Base-by-base conservation (phyloP, 2,797 vertebrate genomes). In the Knipowitschia caucasica region DNA sequence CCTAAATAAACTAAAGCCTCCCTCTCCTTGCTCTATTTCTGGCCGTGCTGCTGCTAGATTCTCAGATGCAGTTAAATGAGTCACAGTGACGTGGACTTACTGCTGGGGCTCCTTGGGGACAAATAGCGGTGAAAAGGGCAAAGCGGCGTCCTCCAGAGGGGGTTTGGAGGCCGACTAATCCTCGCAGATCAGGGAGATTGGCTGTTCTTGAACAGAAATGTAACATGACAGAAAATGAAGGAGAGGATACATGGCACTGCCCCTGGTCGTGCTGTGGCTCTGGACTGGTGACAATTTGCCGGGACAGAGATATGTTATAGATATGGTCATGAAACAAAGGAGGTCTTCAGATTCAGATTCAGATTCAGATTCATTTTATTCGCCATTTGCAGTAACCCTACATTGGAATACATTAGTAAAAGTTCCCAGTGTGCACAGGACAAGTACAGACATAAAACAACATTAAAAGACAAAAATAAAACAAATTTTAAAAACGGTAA, bases 101-200 rank as follows among this genome's bases (percentile, higher is more conserved):
- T 80, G 78, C 62, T 66, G 72, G 64, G 50, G 61, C 50, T 85
- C 62, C 78, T 78, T 33, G 43, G 57, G 77, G 76, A 78, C 63
- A 65, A 55, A 30, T 36, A 64, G 26, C 69, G 56, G 54, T 54
- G 55, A 68, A 46, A 61, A 58, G 65, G 53, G 58, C 62, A 53
- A 34, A 67, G 59, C 43, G 36, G 57, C 25, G 59, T 70, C 73
- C 66, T 72, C 73, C 55, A 68, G 65, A 69, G 64, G 57, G 64
- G 47, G 38, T 75, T 70, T 45, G 50, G 60, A 70, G 59, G 35
- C 59, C 56, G 60, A 55, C 60, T 64, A 78, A 77, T 77, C 56
- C 52, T 42, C 51, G 35, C 73, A 71, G 71, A 81, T 77, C 69
- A 59, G 68, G 65, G 66, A 71, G 67, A 73, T 61, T 24, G 57